A percentile compares a stretch with the other conserved stretches of the same genome.
phyloP scores from a whole-genome alignment of 2,113 vertebrate species.

The Lepus timidus region DNA sequence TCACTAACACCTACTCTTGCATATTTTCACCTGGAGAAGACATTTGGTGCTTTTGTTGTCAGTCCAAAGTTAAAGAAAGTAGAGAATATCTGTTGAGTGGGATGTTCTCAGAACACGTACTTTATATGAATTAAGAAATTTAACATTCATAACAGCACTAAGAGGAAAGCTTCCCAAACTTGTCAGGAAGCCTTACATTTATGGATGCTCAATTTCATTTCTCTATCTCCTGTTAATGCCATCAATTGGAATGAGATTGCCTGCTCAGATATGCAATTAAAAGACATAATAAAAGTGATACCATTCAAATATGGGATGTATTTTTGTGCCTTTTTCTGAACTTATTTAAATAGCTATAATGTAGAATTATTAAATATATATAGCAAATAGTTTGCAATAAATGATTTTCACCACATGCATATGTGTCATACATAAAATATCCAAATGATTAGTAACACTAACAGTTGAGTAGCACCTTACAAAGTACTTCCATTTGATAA shows the following conservation, averaged over 20 bases:
- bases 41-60: background rate
- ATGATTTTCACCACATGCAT: background rate
- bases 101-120: background rate
- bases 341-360: background rate
- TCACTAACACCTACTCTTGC: background rate
- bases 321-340: background rate
- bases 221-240: background rate
- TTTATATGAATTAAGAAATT: background rate
- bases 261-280: background rate
- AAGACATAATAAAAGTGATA: background rate
- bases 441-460: background rate
- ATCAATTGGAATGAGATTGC: background rate
- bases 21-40: background rate
- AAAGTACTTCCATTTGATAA: background rate
- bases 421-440: background rate
- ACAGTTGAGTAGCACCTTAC: background rate
- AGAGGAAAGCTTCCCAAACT: background rate
- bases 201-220: background rate
- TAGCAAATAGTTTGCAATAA: conserved; percentile 24
- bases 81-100: background rate
- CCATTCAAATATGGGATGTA: background rate
- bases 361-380: background rate
- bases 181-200: background rate
- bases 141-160: background rate
- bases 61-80: background rate